Conservation (phyloP, 64 coral and sea anemone genomes). For the Stichodactyla helianthus region DNA sequence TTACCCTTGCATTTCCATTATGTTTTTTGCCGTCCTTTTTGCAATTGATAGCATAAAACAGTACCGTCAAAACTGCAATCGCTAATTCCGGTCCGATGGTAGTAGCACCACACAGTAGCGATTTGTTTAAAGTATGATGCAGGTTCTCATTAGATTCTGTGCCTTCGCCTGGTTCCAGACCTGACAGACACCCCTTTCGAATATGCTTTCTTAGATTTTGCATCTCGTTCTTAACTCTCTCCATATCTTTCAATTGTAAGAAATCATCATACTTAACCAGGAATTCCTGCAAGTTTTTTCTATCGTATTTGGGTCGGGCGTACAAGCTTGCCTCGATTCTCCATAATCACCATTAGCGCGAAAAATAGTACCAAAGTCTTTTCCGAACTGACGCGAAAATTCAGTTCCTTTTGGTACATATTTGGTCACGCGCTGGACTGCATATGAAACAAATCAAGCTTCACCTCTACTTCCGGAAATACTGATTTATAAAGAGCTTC, state of each 20-base stretch:
- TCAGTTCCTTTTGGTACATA: slow-evolving; percentile 23
- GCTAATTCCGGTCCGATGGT: too few relatives aligned
- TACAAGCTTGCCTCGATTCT: background rate
- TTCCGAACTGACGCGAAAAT: slow-evolving; percentile 29
- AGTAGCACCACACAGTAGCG: too few relatives aligned
- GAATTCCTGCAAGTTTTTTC: slow-evolving; percentile 33
- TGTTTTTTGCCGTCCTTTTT: too few relatives aligned
- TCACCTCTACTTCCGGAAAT: slow-evolving; percentile 2
- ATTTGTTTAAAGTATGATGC: slow-evolving; percentile 34
- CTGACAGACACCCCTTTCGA: slow-evolving; percentile 42
- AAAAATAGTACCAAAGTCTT: slow-evolving; percentile 36
- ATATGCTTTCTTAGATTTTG: slow-evolving; percentile 15
- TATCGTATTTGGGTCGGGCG: slow-evolving; percentile 13
- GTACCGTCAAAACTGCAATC: too few relatives aligned
- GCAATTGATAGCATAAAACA: too few relatives aligned
- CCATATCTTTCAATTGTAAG: background rate
- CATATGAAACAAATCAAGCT: slow-evolving; percentile 49
- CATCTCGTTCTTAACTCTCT: background rate
- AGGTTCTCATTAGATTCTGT: slow-evolving; percentile 49
- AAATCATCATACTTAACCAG: background rate
- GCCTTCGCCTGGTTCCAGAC: slow-evolving; percentile 20
- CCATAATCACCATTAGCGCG: slow-evolving; percentile 24
- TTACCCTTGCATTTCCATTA: too few relatives aligned
- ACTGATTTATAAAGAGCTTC: background rate
- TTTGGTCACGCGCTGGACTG: background rate